A percentile compares a stretch with the other conserved stretches of the same genome.
These are phyloP conservation scores for Ptyas mucosa DNA, from an alignment of 2,113 vertebrate species.

Conservation along the genomic window DNA sequence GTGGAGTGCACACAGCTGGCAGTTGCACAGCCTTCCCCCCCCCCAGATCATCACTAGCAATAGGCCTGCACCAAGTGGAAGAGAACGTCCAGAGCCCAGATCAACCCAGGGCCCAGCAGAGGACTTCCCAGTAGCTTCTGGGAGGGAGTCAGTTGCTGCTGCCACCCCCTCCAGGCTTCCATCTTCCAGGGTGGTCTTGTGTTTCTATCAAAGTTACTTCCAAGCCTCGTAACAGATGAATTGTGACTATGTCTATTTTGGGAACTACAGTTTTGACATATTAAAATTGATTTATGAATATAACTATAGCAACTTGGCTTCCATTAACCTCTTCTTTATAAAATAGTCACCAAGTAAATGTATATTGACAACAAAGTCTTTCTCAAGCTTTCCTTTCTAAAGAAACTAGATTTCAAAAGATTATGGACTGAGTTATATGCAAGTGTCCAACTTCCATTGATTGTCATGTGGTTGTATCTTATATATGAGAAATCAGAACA, in stretches of 20 bases:
- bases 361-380: background rate
- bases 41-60: too few species aligned
- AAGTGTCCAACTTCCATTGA: background rate
- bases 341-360: background rate
- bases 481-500: background rate
- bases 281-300: constrained; percentile 5
- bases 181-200: constrained; percentile 1
- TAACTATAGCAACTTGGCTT: background rate
- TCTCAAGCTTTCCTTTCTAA: background rate
- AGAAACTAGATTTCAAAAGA: background rate
- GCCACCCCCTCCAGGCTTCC: background rate
- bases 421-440: background rate
- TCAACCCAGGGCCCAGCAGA: too few species aligned
- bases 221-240: background rate
- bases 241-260: constrained; percentile 9
- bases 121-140: too few species aligned
- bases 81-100: too few species aligned
- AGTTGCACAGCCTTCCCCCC: too few species aligned
- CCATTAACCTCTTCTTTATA: background rate
- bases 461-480: background rate
- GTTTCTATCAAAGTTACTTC: constrained; percentile 1
- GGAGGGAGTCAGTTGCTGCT: too few species aligned
- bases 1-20: too few species aligned
- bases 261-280: background rate
- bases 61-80: too few species aligned